Base-by-base conservation (phyloP, 2,797 vertebrate species). In the Nasua narica region DNA sequence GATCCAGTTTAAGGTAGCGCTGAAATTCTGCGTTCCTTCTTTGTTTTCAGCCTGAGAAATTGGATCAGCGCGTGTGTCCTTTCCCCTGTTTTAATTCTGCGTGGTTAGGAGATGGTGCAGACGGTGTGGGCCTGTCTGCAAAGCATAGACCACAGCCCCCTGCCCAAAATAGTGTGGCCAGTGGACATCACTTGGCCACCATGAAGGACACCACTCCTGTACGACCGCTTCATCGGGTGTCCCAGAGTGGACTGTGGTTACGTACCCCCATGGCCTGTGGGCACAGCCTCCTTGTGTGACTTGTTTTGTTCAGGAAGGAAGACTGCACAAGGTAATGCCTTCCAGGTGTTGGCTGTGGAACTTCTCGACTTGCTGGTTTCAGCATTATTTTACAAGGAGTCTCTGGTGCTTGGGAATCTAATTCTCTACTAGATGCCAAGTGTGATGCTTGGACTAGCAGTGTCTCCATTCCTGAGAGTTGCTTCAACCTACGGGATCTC, bases 1-100 rank as follows among this genome's bases (percentile, higher is more conserved):
- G 88, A 97, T 97, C 72, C 94, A 87, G 54, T 98, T 98, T 87
- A 98, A 98, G 98, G 98, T 98, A 98, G 29, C 40, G 8, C 5
- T 93, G 54, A 92, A 95, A 92, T 23, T 93, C 8, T 12, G 0
- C 18, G 29, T 43, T 32, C 23, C 16, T 72, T 50, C 67, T 85
- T 62, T 48, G 1, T 43, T 85, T 89, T 90, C 43, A 56, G n/a
- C 37, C 25, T 29, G 60, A 83, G 94, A 43, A 13, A 13, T 46
- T 0, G 40, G 69, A 6, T 9, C 21, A 3, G 7, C 7, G 7
- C 14, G 19, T 11, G 43, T 46, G 8, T 32, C 2, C 10, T 62
- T 56, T 82, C 27, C 69, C 18, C 27, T 82, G 5, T 74, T 82
- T 50, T 87, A 54, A 56, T 81, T 90, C 35, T 87, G 0, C 40